Conservation (phyloP, 2,888 invertebrate genomes). For the Ormyrus rosae region DNA sequence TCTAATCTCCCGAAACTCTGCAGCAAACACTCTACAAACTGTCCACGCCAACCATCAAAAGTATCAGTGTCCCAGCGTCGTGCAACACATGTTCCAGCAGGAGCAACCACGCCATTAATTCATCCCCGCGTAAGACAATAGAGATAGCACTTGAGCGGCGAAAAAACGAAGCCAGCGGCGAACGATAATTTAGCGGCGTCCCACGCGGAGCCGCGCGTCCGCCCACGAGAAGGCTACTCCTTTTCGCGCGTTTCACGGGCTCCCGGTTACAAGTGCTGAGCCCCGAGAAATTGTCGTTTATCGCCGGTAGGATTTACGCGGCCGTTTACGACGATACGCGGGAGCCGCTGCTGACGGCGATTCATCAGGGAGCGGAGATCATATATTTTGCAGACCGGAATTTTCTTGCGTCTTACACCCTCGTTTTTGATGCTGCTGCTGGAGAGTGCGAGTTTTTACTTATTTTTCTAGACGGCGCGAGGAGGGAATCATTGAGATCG, state of each 20-base stretch:
- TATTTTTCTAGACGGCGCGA: too few relatives aligned
- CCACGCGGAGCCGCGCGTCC: constrained; percentile 66
- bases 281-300: constrained; percentile 73
- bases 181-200: constrained; percentile 71
- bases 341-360: constrained; percentile 41
- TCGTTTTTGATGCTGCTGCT: too few relatives aligned
- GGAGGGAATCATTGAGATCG: too few relatives aligned
- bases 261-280: constrained; percentile 66
- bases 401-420: too few relatives aligned
- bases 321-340: constrained; percentile 66
- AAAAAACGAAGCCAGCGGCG: constrained; percentile 56
- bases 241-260: constrained; percentile 11
- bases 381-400: too few relatives aligned
- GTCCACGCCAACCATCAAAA: constrained; percentile 8
- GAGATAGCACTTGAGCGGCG: constrained; percentile 17
- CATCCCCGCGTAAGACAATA: constrained; percentile 33
- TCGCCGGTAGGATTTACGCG: constrained; percentile 72
- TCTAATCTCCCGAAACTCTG: constrained; percentile 11
- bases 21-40: not conserved
- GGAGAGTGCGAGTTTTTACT: too few relatives aligned
- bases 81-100: constrained; percentile 26
- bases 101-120: constrained; percentile 19
- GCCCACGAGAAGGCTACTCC: constrained; percentile 67
- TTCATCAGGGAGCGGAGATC: constrained; percentile 55
- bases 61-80: constrained; percentile 34